Evolutionary conservation across 2,797 vertebrate species (phyloP), one percentile per base, ranked within the genome.

Genomic region (Gymnothorax javanicus): DNA sequence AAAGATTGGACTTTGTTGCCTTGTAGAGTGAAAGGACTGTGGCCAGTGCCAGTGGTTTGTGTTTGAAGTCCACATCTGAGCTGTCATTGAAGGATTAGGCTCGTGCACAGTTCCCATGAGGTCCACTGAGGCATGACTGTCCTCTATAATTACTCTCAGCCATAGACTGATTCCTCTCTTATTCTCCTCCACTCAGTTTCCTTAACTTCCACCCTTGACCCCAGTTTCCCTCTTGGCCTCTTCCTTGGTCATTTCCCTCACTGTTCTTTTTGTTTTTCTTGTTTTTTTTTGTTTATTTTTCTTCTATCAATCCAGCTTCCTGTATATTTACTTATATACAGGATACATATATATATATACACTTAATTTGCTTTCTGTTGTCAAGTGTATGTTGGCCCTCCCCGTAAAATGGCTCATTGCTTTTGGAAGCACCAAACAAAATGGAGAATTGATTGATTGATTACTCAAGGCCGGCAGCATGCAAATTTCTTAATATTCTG

Each of bases 401-500:
- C 69, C 84, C 13, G 17, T 85, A 25, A 59, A 77, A 43, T 57
- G 56, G 58, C 25, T 71, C 60, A 33, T 71, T 75, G 84, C 73
- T 77, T 77, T 7, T 15, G 67, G 59, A 52, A 43, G 67, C 67
- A 85, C 64, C 13, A 9, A 73, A 57, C n/a, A 75, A 43, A 57
- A 71, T 71, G 64, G 50, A 75, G 73, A 50, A 33, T 17, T 13
- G 27, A 43, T 6, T 43, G 0, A 15, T 6, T 50, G 50, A 50
- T 8, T 43, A n/a, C 50, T 2, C 12, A 79, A 79, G 50, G 75
- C 50, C 0, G 2, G 71, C 27, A n/a, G 86, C 88, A 88, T 69
- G 64, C 83, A 54, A 71, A 85, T 62, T 27, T 79, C 27, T 89
- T 82, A 77, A 67, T 79, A 58, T 85, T 27, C 52, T 58, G 56